Base-by-base conservation (phyloP, 2,113 vertebrate genomes). In the Sylvicapra grimmia region DNA sequence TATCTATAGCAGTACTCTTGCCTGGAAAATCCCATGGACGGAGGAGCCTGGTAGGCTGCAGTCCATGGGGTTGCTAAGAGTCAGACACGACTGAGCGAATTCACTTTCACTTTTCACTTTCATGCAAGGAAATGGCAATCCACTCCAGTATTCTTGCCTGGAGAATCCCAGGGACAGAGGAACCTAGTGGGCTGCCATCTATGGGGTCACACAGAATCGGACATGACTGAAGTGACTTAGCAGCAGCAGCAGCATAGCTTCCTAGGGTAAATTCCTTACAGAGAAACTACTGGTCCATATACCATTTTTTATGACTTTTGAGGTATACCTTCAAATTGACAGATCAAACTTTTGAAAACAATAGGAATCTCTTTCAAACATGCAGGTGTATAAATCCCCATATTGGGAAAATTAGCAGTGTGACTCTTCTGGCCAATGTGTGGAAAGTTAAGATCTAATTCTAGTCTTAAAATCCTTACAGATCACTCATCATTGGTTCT, bases 381-480 rank as follows among this genome's bases (percentile, higher is more conserved):
- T 25, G 0, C 33, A 92, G 47, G 10, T 51, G 4, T 61, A 82
- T 54, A 95, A 94, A 90, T 27, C 27, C 7, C 10, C 6, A 91
- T 23, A 19, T 27, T 96, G 18, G 6, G 68, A 92, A 95, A 93
- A 54, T 93, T 89, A 93, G 19, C 19, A 0, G 27, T 53, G 63
- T 61, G 36, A 68, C 8, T 93, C 18, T 58, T 92, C 95, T 90
- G 77, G 61, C 19, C 68, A 88, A 86, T 33, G 14, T 80, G 91
- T 96, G 77, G n/a, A 25, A 87, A 94, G 27, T 82, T 84, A 44
- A 86, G 33, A 68, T 77, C 14, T 88, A 80, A 90, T 65, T 96
- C 79, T 85, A 58, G 8, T 56, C 23, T 13, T 59, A 53, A 84
- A 82, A 82, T 7, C 4, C 9, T 19, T 56, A 44, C 0, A 51